Conservation (phyloP, 2,113 vertebrate species). For the Pituophis catenifer region DNA sequence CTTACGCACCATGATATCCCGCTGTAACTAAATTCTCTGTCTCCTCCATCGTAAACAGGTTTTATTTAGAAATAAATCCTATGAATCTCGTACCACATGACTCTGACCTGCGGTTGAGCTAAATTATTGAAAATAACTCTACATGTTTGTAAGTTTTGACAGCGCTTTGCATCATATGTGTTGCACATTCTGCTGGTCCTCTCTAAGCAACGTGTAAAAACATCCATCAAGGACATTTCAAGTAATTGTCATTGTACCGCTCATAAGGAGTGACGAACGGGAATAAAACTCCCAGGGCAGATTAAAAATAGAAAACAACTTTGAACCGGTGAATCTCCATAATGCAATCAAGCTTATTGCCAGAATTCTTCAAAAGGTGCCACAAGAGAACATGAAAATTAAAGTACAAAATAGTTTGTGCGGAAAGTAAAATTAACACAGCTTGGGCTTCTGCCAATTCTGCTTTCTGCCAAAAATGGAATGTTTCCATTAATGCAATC, state of each 20-base stretch:
- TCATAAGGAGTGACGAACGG: slow-evolving; percentile 30
- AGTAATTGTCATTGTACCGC: slow-evolving; percentile 38
- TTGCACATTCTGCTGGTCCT: not conserved
- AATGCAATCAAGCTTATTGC: slow-evolving; percentile 31
- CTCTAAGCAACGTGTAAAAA: slow-evolving; percentile 20
- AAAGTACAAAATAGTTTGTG: slow-evolving; percentile 43
- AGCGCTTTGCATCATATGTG: not conserved
- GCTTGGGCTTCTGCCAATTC: slow-evolving; percentile 39
- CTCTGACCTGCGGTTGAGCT: not conserved
- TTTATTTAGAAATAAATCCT: not conserved
- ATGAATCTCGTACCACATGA: not conserved
- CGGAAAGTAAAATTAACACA: slow-evolving; percentile 46
- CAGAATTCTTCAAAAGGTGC: slow-evolving; percentile 26
- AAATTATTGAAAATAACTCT: not conserved
- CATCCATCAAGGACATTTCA: slow-evolving; percentile 32
- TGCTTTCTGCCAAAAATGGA: slow-evolving; percentile 36
- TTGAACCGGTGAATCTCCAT: slow-evolving; percentile 35
- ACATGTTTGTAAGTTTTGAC: not conserved
- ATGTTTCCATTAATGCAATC: slow-evolving; percentile 30
- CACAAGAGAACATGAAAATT: slow-evolving; percentile 48
- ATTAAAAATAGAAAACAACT: slow-evolving; percentile 46
- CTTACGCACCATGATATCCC: not conserved
- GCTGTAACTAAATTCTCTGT: not conserved
- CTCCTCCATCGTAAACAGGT: not conserved
- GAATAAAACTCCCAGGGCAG: slow-evolving; percentile 25